Conservation (phyloP, 2,797 vertebrate species). For the Trichosurus vulpecula region DNA sequence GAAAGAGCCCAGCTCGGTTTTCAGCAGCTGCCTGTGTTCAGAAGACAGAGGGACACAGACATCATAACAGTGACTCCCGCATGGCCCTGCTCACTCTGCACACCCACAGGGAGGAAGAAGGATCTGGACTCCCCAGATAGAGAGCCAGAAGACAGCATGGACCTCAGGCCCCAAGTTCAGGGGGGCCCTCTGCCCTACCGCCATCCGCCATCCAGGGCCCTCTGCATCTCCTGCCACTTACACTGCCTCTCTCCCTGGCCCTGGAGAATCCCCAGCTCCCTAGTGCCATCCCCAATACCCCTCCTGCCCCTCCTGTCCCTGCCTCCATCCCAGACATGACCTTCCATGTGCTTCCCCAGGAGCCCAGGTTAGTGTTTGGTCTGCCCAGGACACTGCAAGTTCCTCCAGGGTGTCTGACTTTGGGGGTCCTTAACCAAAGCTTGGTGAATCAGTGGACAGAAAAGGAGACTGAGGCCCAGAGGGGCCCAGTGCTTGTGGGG, state of each 20-base stretch:
- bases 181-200: too few species aligned
- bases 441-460: background rate
- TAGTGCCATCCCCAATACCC: background rate
- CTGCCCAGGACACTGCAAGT: background rate
- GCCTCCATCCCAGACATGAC: background rate
- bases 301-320: background rate
- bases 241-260: background rate
- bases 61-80: background rate
- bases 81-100: background rate
- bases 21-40: slow-evolving; percentile 91
- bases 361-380: background rate
- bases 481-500: background rate
- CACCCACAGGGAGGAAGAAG: background rate
- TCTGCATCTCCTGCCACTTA: background rate
- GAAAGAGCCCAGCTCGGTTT: slow-evolving; percentile 98
- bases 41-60: background rate
- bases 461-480: background rate
- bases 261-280: background rate
- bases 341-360: background rate
- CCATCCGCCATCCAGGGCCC: background rate
- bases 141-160: background rate
- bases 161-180: background rate
- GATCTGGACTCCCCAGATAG: background rate
- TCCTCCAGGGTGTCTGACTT: background rate
- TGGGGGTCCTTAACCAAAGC: background rate